These are phyloP conservation scores for Falco peregrinus DNA, from an alignment of 2,797 vertebrate genomes.

Conservation along the genomic window DNA sequence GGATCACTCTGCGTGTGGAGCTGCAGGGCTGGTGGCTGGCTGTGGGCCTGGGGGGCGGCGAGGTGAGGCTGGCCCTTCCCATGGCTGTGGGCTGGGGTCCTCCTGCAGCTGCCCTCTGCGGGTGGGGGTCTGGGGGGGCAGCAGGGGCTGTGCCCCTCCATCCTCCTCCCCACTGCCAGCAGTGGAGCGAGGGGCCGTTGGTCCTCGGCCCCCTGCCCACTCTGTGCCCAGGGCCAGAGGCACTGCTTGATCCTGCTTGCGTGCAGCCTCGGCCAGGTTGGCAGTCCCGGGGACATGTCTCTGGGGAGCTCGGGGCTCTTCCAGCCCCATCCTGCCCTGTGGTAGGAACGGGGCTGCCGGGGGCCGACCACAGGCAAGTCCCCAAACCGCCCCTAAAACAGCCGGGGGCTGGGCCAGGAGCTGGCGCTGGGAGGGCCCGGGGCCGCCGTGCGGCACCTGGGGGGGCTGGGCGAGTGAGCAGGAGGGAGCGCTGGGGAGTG, in stretches of 20 bases:
- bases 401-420: too few relatives aligned
- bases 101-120: too few relatives aligned
- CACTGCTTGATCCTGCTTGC: too few relatives aligned
- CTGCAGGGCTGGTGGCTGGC: neutral
- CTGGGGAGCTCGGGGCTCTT: neutral
- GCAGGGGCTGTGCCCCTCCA: neutral
- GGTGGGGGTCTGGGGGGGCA: neutral
- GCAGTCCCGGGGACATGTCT: neutral
- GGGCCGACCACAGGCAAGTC: too few relatives aligned
- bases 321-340: too few relatives aligned
- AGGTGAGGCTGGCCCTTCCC: too few relatives aligned
- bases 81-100: neutral
- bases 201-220: neutral
- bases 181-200: neutral
- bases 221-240: accelerated
- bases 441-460: too few relatives aligned
- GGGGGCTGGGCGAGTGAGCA: too few relatives aligned
- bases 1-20: neutral
- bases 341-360: too few relatives aligned
- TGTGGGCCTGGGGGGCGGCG: accelerated
- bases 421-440: too few relatives aligned
- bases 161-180: neutral
- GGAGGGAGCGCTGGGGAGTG: too few relatives aligned
- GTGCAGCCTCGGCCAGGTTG: accelerated
- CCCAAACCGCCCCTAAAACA: too few relatives aligned